Conservation (phyloP, 2,888 invertebrate genomes). For the Shargacucullia verbasci region DNA sequence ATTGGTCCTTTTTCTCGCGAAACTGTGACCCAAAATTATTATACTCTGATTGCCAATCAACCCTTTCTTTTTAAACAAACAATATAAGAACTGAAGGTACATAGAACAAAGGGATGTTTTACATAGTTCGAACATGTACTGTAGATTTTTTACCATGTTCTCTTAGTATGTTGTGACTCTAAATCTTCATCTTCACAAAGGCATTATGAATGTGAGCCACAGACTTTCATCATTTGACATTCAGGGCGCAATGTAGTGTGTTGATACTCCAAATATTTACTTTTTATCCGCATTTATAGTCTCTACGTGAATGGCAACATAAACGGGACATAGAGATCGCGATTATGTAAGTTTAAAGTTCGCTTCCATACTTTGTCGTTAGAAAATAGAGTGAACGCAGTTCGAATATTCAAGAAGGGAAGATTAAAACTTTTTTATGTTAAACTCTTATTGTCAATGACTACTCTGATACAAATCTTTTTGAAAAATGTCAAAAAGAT, state of each 20-base stretch:
- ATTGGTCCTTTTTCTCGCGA: no score
- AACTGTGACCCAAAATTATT: no score
- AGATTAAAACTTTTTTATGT: conserved; percentile 7
- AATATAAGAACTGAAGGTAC: no score
- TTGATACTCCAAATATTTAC: conserved; percentile 47
- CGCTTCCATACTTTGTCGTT: conserved; percentile 13
- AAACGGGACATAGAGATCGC: background rate
- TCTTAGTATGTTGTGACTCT: background rate
- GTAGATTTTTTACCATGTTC: no score
- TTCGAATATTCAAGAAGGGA: conserved; percentile 14
- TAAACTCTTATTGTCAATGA: conserved; percentile 1
- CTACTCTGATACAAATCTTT: no score
- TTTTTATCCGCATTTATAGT: conserved; percentile 51
- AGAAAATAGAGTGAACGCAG: conserved; percentile 19
- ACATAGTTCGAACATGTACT: no score
- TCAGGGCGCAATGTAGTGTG: conserved; percentile 34
- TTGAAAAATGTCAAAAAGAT: no score
- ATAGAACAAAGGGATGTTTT: no score
- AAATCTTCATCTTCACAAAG: conserved; percentile 21
- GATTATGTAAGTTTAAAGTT: conserved; percentile 42
- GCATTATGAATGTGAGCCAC: conserved; percentile 35
- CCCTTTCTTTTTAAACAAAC: no score
- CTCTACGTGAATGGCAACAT: conserved; percentile 44
- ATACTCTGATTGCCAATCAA: no score
- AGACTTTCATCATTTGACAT: conserved; percentile 37